A percentile compares a stretch with the other conserved stretches of the same genome.
These are phyloP conservation scores for Alouatta palliata DNA, from an alignment of 2,113 vertebrate genomes.

Conservation along the genomic window DNA sequence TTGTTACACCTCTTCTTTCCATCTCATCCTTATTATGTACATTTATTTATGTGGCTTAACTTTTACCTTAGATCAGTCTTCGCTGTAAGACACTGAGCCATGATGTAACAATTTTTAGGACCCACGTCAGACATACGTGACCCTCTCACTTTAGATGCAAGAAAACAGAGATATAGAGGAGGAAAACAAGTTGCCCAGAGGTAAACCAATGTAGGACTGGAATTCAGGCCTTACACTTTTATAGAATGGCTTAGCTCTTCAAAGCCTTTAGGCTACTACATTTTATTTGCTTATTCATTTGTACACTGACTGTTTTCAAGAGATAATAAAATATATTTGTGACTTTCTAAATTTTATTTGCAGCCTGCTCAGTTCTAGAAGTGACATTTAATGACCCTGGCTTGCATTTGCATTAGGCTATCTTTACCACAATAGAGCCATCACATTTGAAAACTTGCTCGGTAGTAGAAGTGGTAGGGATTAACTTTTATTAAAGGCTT, in stretches of 20 bases:
- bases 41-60: not conserved
- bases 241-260: not conserved
- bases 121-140: not conserved
- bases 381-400: not conserved
- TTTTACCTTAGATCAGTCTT: not conserved
- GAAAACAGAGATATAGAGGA: not conserved
- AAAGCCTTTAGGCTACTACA: not conserved
- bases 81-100: too few relatives aligned
- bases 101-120: not conserved
- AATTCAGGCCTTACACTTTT: not conserved
- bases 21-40: not conserved
- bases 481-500: not conserved
- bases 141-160: not conserved
- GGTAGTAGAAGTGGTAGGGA: not conserved
- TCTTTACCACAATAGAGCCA: not conserved
- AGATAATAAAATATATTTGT: slow-evolving; percentile 17
- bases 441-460: not conserved
- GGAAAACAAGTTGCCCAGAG: not conserved
- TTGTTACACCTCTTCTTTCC: not conserved
- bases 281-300: slow-evolving; percentile 5
- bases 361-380: not conserved
- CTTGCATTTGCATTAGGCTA: not conserved
- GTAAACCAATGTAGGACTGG: not conserved
- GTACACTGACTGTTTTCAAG: slow-evolving; percentile 15
- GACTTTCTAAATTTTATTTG: not conserved